Base-by-base conservation (phyloP, 2,113 vertebrate species). In the Caranx melampygus region DNA sequence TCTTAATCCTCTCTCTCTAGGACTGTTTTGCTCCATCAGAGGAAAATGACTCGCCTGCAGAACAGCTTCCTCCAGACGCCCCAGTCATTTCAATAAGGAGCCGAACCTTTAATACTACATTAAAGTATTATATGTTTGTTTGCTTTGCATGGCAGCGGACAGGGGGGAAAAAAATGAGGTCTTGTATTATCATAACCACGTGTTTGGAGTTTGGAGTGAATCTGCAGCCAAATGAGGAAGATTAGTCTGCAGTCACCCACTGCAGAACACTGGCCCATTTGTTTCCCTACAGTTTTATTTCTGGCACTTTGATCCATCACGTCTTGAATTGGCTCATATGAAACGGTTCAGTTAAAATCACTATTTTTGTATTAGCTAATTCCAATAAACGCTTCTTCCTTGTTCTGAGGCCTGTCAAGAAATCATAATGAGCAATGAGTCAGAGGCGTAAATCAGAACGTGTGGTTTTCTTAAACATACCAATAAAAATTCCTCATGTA, bases 91-190 rank as follows among this genome's bases (percentile, higher is more conserved):
- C 49, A 81, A 40, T 73, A 59, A 79, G 45, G 44, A 64, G 62
- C 20, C 8, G 8, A 37, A 78, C 64, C 47, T 75, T 87, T 75
- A 49, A 85, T 42, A 55, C 62, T 45, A 55, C 67, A 84, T 82
- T 61, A 83, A 87, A 82, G 52, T 69, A 66, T 75, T 83, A 72
- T 3, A 65, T 72, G 66, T 85, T 85, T 85, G 67, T 79, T 90
- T 84, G 14, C 69, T 72, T 80, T 82, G 68, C 57, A 61, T 52
- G 52, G 78, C 62, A 18, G 21, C 49, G 20, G 63, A 34, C 26
- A 26, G 8, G 10, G 40, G 8, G 62, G 54, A 49, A 45, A 58
- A 20, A 20, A 74, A 54, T n/a, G 14, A 70, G 55, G 18, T 68
- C 14, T 44, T 18, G 12, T 60, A 15, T 83, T 78, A 78, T 78